Conservation (phyloP, 1,140 invertebrate species). For the Neodiprion pinetum region DNA sequence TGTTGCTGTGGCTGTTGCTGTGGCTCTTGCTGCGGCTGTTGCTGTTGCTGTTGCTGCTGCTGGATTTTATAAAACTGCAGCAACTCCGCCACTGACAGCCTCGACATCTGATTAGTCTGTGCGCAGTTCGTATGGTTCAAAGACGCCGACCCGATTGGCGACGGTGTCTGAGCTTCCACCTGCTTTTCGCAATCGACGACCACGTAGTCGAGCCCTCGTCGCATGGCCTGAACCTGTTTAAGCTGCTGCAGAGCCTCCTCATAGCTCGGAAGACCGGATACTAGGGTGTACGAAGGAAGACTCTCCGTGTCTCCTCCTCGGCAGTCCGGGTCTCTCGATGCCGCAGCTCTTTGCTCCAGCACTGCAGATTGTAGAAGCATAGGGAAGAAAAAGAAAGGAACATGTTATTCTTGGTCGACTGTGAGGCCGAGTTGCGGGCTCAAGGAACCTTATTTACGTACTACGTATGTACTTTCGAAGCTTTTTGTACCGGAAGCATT, state of each 20-base stretch:
- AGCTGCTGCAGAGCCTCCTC: conserved; percentile 68
- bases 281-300: conserved; percentile 68
- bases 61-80: conserved; percentile 42
- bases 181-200: conserved; percentile 12
- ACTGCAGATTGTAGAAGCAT: conserved; percentile 42
- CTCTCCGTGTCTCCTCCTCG: conserved; percentile 58
- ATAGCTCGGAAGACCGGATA: conserved; percentile 68
- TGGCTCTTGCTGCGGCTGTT: background rate
- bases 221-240: conserved; percentile 43
- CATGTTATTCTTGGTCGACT: too few relatives aligned
- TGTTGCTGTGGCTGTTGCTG: background rate
- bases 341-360: conserved; percentile 36
- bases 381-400: background rate
- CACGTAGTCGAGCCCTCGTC: conserved; percentile 11
- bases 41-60: conserved; percentile 11
- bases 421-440: too few relatives aligned
- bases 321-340: conserved; percentile 38
- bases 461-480: too few relatives aligned
- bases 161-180: conserved; percentile 16
- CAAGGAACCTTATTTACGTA: too few relatives aligned
- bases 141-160: background rate
- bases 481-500: too few relatives aligned
- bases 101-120: conserved; percentile 35
- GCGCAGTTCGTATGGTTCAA: conserved; percentile 24
- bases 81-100: conserved; percentile 49